A percentile compares a stretch with the other conserved stretches of the same genome.
These are phyloP conservation scores for Microctonus brassicae DNA, from an alignment of 2,888 invertebrate species.

Conservation along the genomic window DNA sequence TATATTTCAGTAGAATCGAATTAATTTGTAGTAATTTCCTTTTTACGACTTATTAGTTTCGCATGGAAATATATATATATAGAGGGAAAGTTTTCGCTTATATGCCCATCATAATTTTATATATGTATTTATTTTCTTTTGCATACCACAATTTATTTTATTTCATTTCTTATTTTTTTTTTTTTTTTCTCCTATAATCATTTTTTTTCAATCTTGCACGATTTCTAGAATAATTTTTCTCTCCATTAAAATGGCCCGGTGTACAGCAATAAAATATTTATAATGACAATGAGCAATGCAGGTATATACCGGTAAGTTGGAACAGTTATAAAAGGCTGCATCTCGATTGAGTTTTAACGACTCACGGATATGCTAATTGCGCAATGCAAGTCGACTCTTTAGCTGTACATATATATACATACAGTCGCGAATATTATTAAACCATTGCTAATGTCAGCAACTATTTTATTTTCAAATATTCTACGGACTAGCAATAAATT, in stretches of 20 bases:
- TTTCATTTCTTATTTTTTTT: neutral
- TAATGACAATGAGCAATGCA: slow-evolving; percentile 35
- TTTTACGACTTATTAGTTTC: slow-evolving; percentile 24
- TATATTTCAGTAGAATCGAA: slow-evolving; percentile 11
- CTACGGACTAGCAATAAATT: neutral
- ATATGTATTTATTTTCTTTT: slow-evolving; percentile 4
- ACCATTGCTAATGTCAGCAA: neutral
- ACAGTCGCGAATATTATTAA: neutral
- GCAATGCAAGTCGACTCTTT: slow-evolving; percentile 42
- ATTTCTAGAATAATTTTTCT: slow-evolving; percentile 43
- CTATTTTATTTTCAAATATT: neutral
- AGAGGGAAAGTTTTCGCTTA: slow-evolving; percentile 14
- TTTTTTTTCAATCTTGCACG: slow-evolving; percentile 7
- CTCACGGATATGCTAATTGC: slow-evolving; percentile 53
- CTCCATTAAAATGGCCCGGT: slow-evolving; percentile 37
- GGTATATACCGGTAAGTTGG: slow-evolving; percentile 32
- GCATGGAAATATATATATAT: slow-evolving; percentile 14
- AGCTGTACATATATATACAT: neutral
- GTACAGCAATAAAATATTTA: slow-evolving; percentile 41
- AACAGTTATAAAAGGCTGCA: slow-evolving; percentile 43
- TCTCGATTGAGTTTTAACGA: slow-evolving; percentile 55
- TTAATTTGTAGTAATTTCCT: slow-evolving; percentile 23
- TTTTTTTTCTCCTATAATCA: too few species aligned
- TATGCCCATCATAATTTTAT: neutral
- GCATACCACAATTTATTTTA: slow-evolving; percentile 1